These are phyloP conservation scores for Myotis davidii DNA, from an alignment of 2,113 vertebrate species.

Conservation along the genomic window DNA sequence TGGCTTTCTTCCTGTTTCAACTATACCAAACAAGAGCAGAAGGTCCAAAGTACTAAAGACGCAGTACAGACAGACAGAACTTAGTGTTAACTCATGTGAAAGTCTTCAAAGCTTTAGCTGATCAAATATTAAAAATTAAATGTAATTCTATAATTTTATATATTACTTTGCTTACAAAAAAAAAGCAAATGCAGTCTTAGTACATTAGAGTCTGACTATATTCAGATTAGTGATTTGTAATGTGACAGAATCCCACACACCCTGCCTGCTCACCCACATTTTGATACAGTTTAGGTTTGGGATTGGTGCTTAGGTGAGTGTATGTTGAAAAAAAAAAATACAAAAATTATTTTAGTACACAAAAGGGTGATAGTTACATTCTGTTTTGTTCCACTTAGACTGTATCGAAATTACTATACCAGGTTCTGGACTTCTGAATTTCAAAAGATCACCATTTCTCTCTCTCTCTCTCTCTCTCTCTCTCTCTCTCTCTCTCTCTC, in stretches of 20 bases:
- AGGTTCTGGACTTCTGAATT: background rate
- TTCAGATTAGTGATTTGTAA: background rate
- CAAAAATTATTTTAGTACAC: background rate
- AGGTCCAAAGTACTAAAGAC: slow-evolving; percentile 17
- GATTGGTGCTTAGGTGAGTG: background rate
- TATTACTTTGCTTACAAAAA: background rate
- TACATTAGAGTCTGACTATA: background rate
- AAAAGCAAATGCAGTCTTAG: background rate
- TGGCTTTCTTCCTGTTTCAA: slow-evolving; percentile 28
- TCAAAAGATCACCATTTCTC: background rate
- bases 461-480: too few species aligned
- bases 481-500: too few species aligned
- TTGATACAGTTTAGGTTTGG: background rate
- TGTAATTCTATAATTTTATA: background rate
- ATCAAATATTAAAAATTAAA: slow-evolving; percentile 9
- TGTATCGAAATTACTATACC: background rate
- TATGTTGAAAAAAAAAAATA: background rate
- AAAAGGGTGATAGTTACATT: background rate
- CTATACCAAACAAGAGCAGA: background rate
- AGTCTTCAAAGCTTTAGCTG: background rate
- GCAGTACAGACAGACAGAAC: background rate
- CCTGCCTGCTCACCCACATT: background rate
- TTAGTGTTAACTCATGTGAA: background rate
- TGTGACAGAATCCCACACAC: background rate
- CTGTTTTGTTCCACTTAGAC: background rate